Evolutionary conservation across 2,888 invertebrate genomes (phyloP), one percentile per base, ranked within the genome.

Genomic region (Elmis aenea): DNA sequence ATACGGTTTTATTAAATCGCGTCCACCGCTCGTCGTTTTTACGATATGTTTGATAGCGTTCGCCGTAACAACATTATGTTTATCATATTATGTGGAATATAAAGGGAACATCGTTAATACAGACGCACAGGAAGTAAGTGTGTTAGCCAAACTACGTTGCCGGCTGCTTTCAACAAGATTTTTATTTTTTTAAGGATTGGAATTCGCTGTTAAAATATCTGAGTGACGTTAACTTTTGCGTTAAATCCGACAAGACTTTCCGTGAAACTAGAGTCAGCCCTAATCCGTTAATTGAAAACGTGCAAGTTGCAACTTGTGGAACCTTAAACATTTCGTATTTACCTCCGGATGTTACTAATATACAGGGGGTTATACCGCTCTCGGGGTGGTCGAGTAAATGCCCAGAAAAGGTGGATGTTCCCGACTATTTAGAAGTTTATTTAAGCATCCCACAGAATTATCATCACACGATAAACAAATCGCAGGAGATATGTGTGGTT

Each of bases 11-110:
- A 13, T 44, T 13, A 44, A 44, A 33, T 26, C 39, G 8, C 20
- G 18, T 22, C 49, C 49, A 11, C 46, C 49, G 9, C 33, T 46
- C 11, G 42, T 46, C 2, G 34, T 49, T 20, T 44, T 49, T 35
- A 42, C 46, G 5, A 21, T 49, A 16, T 49, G 49, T 29, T 26
- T 49, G 20, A 31, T 49, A 21, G 43, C 38, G 6, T 45, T 49
- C 26, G 39, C 42, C 5, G 18, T 46, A 14, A 46, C 46, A n/a
- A 34, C 46, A 3, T 39, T 49, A 23, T 42, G 30, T 16, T 38
- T 49, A 15, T 44, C 49, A 6, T 49, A 45, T 27, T 49, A 49
- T 25, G 40, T 49, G 3, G 39, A 49, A 14, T 35, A 15, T n/a
- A 26, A 36, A 3, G 41, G 45, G 8, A 33, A 41, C 12, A 38